Base-by-base conservation (phyloP, 2,797 vertebrate genomes). In the Premnoplex brunnescens region DNA sequence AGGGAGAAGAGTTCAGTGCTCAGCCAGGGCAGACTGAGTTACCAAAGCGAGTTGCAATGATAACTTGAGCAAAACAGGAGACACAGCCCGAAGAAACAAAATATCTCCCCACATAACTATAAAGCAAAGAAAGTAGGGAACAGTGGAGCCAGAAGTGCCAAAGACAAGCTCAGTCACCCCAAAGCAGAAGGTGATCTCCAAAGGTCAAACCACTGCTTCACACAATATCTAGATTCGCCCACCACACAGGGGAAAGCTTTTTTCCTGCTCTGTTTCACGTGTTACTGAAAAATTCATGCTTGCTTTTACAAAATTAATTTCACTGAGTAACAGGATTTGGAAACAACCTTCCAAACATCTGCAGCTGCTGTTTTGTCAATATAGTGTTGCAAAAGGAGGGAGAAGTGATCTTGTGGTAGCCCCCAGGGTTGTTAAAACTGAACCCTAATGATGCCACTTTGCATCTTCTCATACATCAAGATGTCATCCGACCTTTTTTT, bases 241-340 rank as follows among this genome's bases (percentile, higher is more conserved):
- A 4, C 28, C 52, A 43, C 7, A 28, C 1, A 34, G 27, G 4
- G 8, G 8, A 16, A 78, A 78, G 74, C 6, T n/a, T 41, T 34
- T 71, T 89, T 62, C 48, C 55, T 93, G 52, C 27, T 73, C 62
- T 43, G 14, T 43, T 88, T 58, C 71, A 14, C 0, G 0, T 20
- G 18, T 74, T 83, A 76, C 67, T 94, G 74, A 60, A 95, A 92
- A 88, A 96, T 91, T 89, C 67, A 88, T 81, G 41, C 76, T 90
- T 67, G 52, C 76, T 88, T 93, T 91, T 81, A 84, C 69, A 91
- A 94, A 95, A 96, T 91, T 84, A 89, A 93, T 90, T 82, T 83
- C 46, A 86, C 44, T 1, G 0, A 49, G 79, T 93, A 88, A 85
- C 71, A 90, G 56, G 66, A 92, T 91, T 89, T 88, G 46, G 60